Evolutionary conservation across 1,140 invertebrate species (phyloP).

Genomic region (Macrobrachium nipponense): DNA sequence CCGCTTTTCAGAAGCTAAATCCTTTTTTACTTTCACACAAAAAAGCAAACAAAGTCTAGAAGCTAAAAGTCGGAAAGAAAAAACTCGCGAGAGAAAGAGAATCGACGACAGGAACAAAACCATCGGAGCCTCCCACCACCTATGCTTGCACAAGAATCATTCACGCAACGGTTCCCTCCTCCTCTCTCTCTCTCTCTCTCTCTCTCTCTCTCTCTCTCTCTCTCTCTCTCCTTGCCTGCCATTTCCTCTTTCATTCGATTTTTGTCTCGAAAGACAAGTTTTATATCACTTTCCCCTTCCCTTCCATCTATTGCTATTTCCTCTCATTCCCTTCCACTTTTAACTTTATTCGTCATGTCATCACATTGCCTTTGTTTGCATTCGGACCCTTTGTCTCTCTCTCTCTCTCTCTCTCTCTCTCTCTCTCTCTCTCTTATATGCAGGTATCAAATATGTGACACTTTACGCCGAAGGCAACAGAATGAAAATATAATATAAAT

Average conservation of each 20-base stretch:
- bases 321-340: neutral
- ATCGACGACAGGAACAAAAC: neutral
- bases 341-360: too few species aligned
- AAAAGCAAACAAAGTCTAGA: too few species aligned
- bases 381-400: too few species aligned
- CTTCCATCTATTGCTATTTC: neutral
- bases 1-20: too few species aligned
- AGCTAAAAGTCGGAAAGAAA: too few species aligned
- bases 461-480: too few species aligned
- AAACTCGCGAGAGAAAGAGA: neutral
- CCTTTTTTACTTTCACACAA: too few species aligned
- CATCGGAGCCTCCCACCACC: neutral
- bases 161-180: neutral
- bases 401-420: too few species aligned
- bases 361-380: too few species aligned
- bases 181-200: neutral
- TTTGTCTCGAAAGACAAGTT: neutral
- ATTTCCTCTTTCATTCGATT: neutral
- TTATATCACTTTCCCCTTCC: neutral
- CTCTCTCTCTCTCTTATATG: too few species aligned
- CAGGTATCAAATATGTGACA: too few species aligned
- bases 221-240: slow-evolving; percentile 1
- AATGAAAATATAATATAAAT: too few species aligned
- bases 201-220: neutral
- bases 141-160: neutral